These are phyloP conservation scores for Drosophila hamatofila DNA, from an alignment of 2,888 invertebrate genomes.

Conservation along the genomic window DNA sequence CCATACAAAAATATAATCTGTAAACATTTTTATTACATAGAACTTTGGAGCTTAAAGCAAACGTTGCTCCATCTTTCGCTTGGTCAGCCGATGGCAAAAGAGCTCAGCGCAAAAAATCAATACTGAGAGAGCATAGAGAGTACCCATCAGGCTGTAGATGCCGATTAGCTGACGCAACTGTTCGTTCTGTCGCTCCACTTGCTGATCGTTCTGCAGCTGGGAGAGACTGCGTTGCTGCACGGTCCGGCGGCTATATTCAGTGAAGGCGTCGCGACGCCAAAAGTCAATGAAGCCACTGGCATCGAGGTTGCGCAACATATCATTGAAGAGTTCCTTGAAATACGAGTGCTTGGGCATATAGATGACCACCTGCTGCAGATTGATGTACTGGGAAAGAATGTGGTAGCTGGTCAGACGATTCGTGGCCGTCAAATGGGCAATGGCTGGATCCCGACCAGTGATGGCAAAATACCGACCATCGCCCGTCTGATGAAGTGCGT, in stretches of 20 bases:
- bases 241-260: slow-evolving; percentile 16
- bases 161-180: slow-evolving; percentile 40
- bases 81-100: slow-evolving; percentile 3
- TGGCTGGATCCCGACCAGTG: slow-evolving; percentile 42
- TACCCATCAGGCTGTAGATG: slow-evolving; percentile 43
- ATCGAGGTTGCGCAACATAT: slow-evolving; percentile 46
- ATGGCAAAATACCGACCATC: slow-evolving; percentile 51
- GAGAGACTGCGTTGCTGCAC: neutral
- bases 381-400: slow-evolving; percentile 51
- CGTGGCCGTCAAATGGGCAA: slow-evolving; percentile 30
- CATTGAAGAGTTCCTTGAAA: slow-evolving; percentile 60
- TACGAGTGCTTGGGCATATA: slow-evolving; percentile 76
- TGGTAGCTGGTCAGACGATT: slow-evolving; percentile 25
- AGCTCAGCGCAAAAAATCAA: slow-evolving; percentile 44
- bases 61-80: neutral
- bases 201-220: slow-evolving; percentile 4
- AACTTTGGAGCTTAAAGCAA: neutral
- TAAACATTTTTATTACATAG: neutral
- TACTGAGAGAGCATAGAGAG: slow-evolving; percentile 38
- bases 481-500: slow-evolving; percentile 30
- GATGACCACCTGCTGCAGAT: slow-evolving; percentile 58
- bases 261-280: slow-evolving; percentile 51
- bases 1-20: neutral
- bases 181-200: slow-evolving; percentile 1
- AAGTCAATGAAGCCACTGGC: slow-evolving; percentile 60